Conservation (phyloP, 53 echinoderm and acorn worm genomes). For the Paracentrotus lividus region DNA sequence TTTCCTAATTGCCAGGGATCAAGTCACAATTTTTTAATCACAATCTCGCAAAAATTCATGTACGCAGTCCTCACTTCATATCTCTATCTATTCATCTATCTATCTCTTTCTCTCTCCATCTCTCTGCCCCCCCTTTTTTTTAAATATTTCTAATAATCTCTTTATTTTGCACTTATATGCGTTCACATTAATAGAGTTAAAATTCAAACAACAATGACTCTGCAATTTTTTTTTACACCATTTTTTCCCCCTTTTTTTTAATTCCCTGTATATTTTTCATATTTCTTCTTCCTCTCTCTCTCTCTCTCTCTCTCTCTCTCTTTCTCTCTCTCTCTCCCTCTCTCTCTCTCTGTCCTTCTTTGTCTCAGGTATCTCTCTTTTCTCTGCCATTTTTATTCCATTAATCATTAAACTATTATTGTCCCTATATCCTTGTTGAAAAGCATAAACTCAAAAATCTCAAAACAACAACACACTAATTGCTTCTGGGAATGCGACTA, state of each 20-base stretch:
- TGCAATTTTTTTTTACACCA: neutral
- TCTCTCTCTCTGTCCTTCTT: neutral
- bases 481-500: neutral
- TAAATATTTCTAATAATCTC: neutral
- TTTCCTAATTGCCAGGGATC: neutral
- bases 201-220: too few relatives aligned
- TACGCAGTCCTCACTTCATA: neutral
- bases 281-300: neutral
- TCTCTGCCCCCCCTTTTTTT: too few relatives aligned
- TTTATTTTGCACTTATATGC: neutral
- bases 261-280: too few relatives aligned
- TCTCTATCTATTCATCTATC: neutral
- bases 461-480: neutral
- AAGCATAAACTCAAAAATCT: neutral
- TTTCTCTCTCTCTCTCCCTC: neutral
- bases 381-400: slow-evolving; percentile 5
- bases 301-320: neutral
- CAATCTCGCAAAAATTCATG: neutral
- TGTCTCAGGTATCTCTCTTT: neutral
- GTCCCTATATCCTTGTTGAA: neutral
- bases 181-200: too few relatives aligned
- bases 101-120: neutral
- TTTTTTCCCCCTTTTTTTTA: too few relatives aligned
- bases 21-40: slow-evolving; percentile 13
- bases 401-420: neutral